Conservation (phyloP, 1,140 invertebrate genomes). For the Penaeus vannamei region DNA sequence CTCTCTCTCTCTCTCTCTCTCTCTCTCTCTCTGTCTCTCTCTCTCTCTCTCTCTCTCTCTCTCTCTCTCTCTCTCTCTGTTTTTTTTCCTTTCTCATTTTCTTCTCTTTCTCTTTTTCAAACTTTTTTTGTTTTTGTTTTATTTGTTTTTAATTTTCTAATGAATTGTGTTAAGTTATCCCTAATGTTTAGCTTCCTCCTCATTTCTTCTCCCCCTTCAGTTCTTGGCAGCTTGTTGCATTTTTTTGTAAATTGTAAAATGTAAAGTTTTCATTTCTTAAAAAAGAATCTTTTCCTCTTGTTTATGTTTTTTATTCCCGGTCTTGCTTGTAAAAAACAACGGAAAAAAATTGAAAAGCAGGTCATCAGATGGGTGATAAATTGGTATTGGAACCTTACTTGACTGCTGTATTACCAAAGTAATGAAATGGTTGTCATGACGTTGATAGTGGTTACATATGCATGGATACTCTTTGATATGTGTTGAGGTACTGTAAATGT, state of each 20-base stretch:
- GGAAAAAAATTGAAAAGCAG: conserved; percentile 45
- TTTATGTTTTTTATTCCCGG: conserved; percentile 18
- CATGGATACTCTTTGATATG: conserved; percentile 51
- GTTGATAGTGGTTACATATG: conserved; percentile 53
- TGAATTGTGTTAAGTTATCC: no score
- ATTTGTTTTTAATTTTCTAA: no score
- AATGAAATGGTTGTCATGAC: neutral
- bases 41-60: neutral
- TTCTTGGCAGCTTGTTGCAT: no score
- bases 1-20: no score
- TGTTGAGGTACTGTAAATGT: conserved; percentile 55
- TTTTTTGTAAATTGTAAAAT: no score
- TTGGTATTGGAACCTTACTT: conserved; percentile 40
- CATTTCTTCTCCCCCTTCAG: no score
- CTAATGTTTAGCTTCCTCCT: no score
- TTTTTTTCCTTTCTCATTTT: conserved; percentile 10
- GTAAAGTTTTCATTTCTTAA: neutral
- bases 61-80: neutral
- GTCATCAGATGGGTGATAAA: conserved; percentile 58
- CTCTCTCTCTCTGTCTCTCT: no score
- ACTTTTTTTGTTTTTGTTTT: no score
- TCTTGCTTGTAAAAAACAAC: conserved; percentile 26
- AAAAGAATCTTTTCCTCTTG: neutral
- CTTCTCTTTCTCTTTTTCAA: conserved; percentile 5
- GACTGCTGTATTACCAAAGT: conserved; percentile 18